Evolutionary conservation across 2,888 invertebrate genomes (phyloP).

Genomic region (Aphidius colemani): DNA sequence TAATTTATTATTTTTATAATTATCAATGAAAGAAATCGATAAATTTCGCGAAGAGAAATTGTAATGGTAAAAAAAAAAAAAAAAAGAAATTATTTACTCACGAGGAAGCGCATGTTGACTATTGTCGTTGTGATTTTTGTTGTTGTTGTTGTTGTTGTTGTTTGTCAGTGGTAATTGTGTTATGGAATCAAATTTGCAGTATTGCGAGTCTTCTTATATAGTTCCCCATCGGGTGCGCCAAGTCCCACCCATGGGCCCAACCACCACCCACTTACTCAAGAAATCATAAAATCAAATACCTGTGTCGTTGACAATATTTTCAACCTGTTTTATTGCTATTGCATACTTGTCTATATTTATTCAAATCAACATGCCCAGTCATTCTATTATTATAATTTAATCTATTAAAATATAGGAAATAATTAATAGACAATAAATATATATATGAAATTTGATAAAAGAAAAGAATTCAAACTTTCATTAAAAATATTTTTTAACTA

Average conservation of each 20-base stretch:
- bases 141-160: conserved; percentile 34
- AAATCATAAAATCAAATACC: too few species aligned
- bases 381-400: too few species aligned
- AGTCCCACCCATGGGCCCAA: conserved; percentile 58
- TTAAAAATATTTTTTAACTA: too few species aligned
- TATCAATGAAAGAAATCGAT: too few species aligned
- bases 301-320: too few species aligned
- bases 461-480: too few species aligned
- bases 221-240: conserved; percentile 56
- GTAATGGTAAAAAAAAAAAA: conserved; percentile 7
- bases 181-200: conserved; percentile 53
- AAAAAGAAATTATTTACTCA: conserved; percentile 43
- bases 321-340: too few species aligned
- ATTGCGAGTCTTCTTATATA: conserved; percentile 53
- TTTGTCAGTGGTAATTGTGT: conserved; percentile 49
- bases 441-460: too few species aligned
- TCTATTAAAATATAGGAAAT: too few species aligned
- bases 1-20: too few species aligned
- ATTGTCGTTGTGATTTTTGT: conserved; percentile 20
- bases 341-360: background rate
- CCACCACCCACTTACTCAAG: conserved; percentile 43
- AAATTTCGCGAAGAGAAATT: conserved; percentile 7
- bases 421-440: too few species aligned
- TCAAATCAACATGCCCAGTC: background rate
- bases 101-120: conserved; percentile 49